A percentile compares a stretch with the other conserved stretches of the same genome.
Conservation (phyloP, 2,888 invertebrate genomes). For the Prenolepis imparis region DNA sequence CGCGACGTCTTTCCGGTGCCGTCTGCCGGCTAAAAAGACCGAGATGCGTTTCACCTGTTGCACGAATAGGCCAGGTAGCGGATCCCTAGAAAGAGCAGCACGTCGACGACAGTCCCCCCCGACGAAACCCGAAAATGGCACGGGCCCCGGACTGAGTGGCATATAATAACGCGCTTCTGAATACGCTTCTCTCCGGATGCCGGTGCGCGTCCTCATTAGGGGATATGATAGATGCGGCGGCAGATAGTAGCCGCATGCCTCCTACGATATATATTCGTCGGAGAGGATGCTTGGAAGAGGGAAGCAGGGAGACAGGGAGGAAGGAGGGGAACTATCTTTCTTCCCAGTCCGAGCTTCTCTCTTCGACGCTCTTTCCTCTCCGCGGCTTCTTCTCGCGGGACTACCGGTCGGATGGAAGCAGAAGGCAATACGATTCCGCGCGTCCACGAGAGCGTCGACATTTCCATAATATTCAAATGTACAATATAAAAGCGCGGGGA, state of each 20-base stretch:
- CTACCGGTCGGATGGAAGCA: conserved; percentile 44
- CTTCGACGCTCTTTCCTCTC: conserved; percentile 1
- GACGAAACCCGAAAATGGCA: conserved; percentile 61
- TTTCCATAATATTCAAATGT: conserved; percentile 86
- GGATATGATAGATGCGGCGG: conserved; percentile 83
- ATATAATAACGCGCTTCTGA: conserved; percentile 74
- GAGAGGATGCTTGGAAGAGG: conserved; percentile 4
- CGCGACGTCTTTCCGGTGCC: conserved; percentile 31
- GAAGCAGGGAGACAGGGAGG: conserved; percentile 10
- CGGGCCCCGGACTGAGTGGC: conserved; percentile 61
- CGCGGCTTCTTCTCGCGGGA: conserved; percentile 50
- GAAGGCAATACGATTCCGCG: conserved; percentile 66
- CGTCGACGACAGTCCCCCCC: conserved; percentile 39
- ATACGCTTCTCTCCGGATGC: conserved; percentile 58
- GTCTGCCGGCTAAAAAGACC: conserved; percentile 48
- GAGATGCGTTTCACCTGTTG: conserved; percentile 60
- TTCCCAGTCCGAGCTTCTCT: conserved; percentile 17
- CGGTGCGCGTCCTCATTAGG: conserved; percentile 81
- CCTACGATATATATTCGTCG: conserved; percentile 73
- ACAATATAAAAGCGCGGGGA: conserved; percentile 71
- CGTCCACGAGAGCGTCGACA: conserved; percentile 72
- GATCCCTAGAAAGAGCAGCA: conserved; percentile 41
- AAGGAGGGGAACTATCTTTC: conserved; percentile 17
- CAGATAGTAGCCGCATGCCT: conserved; percentile 74
- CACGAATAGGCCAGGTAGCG: conserved; percentile 59